phyloP scores from a whole-genome alignment of 2,113 vertebrate genomes.

The Psophia crepitans region DNA sequence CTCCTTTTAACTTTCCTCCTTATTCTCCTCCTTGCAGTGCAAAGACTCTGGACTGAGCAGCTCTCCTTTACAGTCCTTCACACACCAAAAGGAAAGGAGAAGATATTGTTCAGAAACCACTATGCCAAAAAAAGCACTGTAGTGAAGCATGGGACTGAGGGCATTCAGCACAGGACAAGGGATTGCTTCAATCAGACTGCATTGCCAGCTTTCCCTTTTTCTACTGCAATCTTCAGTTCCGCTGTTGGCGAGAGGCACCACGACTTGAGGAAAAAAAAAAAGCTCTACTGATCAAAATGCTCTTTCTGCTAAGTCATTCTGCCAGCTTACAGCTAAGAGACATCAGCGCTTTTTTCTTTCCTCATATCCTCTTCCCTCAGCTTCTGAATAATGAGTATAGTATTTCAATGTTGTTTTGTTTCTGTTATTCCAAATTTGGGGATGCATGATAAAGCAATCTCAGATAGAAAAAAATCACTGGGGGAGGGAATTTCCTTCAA shows the following conservation, averaged over 20 bases:
- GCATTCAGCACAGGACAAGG: background rate
- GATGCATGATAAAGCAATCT: background rate
- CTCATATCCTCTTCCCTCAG: background rate
- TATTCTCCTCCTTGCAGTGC: background rate
- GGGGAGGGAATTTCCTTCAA: background rate
- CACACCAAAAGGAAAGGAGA: background rate
- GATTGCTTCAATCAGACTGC: background rate
- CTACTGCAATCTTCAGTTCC: background rate
- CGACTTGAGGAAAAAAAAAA: background rate
- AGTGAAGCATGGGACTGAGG: background rate
- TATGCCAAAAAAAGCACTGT: background rate
- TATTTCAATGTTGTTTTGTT: background rate
- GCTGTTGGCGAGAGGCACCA: background rate
- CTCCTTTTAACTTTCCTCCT: background rate
- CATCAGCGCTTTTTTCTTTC: background rate
- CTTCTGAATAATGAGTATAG: background rate
- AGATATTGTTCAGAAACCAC: background rate
- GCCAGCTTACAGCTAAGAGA: background rate
- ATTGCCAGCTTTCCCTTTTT: background rate
- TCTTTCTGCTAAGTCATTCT: slow-evolving; percentile 43
- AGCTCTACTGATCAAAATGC: background rate
- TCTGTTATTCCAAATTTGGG: background rate
- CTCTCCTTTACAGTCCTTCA: background rate
- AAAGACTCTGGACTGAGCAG: background rate
- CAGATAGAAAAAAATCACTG: background rate